These are phyloP conservation scores for Pectinophora gossypiella DNA, from an alignment of 1,140 invertebrate species.

Conservation along the genomic window DNA sequence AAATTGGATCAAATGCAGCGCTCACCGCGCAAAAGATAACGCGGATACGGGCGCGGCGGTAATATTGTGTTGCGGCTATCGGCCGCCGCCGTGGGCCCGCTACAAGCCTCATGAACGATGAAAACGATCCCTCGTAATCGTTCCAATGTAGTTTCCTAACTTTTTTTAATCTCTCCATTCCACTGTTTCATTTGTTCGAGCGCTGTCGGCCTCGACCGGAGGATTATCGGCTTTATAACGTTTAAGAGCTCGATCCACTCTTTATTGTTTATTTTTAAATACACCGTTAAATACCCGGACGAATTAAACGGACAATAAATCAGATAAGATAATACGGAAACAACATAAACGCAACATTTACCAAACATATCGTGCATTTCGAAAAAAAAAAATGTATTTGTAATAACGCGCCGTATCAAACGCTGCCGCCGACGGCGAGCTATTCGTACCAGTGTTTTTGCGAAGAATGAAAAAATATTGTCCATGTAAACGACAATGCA, in stretches of 20 bases:
- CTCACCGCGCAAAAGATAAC: conserved; percentile 69
- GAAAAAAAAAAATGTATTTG: conserved; percentile 47
- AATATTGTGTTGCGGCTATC: conserved; percentile 58
- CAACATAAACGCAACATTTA: conserved; percentile 27
- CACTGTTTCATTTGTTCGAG: conserved; percentile 17
- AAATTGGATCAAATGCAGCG: conserved; percentile 76
- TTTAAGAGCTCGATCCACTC: background rate
- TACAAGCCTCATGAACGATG: conserved; percentile 19
- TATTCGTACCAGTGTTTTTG: conserved; percentile 50
- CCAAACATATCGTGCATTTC: conserved; percentile 33
- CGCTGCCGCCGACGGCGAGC: conserved; percentile 32
- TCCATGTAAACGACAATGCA: conserved; percentile 67
- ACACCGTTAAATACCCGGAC: background rate
- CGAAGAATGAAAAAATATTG: conserved; percentile 62
- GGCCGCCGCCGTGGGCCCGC: background rate
- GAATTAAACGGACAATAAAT: conserved; percentile 11
- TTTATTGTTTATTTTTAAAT: conserved; percentile 5
- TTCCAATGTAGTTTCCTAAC: conserved; percentile 27
- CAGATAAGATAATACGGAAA: conserved; percentile 33
- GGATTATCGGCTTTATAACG: conserved; percentile 6
- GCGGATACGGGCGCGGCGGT: conserved; percentile 41
- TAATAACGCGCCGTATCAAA: conserved; percentile 48
- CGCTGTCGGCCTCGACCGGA: conserved; percentile 5
- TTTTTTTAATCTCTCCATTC: conserved; percentile 28
- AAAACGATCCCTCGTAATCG: conserved; percentile 37